Percentiles rank a stretch among this genome's conserved stretches.
Evolutionary conservation across 1,140 invertebrate species (phyloP).

Genomic region (Aplysia californica): DNA sequence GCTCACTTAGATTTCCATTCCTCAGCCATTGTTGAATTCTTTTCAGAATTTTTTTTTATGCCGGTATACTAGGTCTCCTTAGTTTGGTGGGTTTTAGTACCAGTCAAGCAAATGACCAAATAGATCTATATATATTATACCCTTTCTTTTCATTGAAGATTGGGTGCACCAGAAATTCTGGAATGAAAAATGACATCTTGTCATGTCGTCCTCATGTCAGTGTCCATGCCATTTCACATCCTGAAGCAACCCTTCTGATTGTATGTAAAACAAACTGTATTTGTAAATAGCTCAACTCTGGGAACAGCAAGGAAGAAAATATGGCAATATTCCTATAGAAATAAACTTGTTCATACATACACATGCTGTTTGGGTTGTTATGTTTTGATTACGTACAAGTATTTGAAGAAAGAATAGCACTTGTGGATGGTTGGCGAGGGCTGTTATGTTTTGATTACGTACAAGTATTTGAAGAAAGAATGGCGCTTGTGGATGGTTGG

Average conservation of each 20-base stretch:
- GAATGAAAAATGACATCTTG: background rate
- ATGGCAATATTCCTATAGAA: constrained; percentile 15
- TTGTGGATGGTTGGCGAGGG: background rate
- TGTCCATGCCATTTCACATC: background rate
- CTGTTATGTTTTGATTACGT: background rate
- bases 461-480: background rate
- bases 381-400: background rate
- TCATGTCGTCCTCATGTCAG: background rate
- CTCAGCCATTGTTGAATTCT: background rate
- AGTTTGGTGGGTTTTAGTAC: no score
- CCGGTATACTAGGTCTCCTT: no score
- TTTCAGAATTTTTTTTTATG: no score
- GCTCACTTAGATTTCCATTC: background rate
- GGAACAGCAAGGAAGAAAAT: constrained; percentile 18
- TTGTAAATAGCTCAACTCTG: constrained; percentile 16
- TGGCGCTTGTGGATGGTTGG: background rate
- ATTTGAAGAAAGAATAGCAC: background rate
- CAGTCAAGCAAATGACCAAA: background rate
- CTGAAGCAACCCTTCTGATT: background rate
- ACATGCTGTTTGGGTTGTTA: background rate
- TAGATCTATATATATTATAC: background rate
- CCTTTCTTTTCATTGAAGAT: background rate
- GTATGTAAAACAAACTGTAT: background rate
- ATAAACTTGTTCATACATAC: background rate
- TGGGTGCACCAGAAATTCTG: background rate